These are phyloP conservation scores for Scotopteryx bipunctaria DNA, from an alignment of 2,888 invertebrate genomes.

Conservation along the genomic window DNA sequence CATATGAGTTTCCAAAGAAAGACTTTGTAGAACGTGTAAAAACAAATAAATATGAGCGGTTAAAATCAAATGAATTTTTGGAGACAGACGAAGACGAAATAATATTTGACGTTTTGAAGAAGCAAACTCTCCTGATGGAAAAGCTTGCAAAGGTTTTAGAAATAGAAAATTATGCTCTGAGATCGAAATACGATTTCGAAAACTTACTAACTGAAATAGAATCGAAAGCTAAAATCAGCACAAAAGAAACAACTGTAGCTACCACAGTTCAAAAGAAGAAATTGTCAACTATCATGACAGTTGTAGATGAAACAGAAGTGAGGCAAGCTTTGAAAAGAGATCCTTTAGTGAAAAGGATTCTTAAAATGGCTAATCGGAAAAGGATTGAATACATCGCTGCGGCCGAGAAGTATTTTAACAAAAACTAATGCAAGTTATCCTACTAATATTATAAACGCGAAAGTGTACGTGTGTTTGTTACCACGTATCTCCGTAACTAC, in stretches of 20 bases:
- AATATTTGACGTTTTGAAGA: conserved; percentile 18
- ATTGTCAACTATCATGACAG: conserved; percentile 41
- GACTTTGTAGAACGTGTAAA: no score
- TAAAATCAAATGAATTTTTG: no score
- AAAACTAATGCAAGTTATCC: neutral
- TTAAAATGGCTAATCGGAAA: conserved; percentile 55
- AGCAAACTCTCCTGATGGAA: conserved; percentile 38
- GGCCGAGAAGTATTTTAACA: conserved; percentile 27
- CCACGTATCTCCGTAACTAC: no score
- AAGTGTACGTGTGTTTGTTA: no score
- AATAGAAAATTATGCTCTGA: conserved; percentile 9
- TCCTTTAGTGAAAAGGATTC: conserved; percentile 56
- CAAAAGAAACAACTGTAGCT: neutral
- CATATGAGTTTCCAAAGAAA: no score
- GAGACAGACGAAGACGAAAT: conserved; percentile 8
- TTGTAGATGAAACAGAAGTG: conserved; percentile 57
- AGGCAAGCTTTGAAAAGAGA: conserved; percentile 51
- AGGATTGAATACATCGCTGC: conserved; percentile 44
- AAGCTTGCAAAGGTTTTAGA: conserved; percentile 37
- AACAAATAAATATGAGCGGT: no score
- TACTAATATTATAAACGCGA: neutral
- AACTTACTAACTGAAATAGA: conserved; percentile 27
- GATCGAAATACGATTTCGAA: conserved; percentile 37
- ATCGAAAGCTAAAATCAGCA: neutral
- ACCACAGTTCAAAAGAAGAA: neutral